Base-by-base conservation (phyloP, 2,113 vertebrate genomes). In the Lampris megalopsis region DNA sequence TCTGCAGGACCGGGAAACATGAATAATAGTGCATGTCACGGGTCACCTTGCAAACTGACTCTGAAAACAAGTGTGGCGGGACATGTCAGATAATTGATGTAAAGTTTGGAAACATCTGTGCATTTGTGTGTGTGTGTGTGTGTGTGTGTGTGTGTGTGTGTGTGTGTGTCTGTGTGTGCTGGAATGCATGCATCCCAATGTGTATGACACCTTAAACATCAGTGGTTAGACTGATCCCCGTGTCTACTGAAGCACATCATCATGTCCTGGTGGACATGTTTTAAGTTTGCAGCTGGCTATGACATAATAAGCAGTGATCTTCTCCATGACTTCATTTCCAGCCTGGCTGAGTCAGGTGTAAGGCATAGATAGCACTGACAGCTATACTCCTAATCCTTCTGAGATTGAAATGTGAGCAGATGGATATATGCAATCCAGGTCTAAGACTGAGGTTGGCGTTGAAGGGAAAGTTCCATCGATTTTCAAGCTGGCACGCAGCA, bases 291-390 rank as follows among this genome's bases (percentile, higher is more conserved):
- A 90, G 86, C 79, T 91, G 86, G 79, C 42, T 66, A 43, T 91
- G 85, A 91, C 80, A 84, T 89, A 80, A 89, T 63, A 83, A 77
- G 80, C 75, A 83, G 79, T 69, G 47, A 48, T 80, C 64, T 61
- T 56, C 61, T 38, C 45, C 63, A 79, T 85, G 79, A 88, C 79
- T 80, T 85, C 67, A 87, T 89, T 56, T 69, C 37, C 69, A 72
- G 66, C 78, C 68, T n/a, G 58, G n/a, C 63, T 63, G 66, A 71
- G 78, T 68, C 63, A 50, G 52, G 63, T 75, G 84, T 82, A 60
- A 84, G 68, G 82, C 71, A 53, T 24, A 57, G 50, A 38, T 9
- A 11, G 41, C 24, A 86, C 68, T 68, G 69, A 71, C 79, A 73
- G 62, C 5, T 78, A 59, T 77, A 75, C 58, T 64, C 58, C 81